Conservation (phyloP, 2,113 vertebrate species). For the Xiphias gladius region DNA sequence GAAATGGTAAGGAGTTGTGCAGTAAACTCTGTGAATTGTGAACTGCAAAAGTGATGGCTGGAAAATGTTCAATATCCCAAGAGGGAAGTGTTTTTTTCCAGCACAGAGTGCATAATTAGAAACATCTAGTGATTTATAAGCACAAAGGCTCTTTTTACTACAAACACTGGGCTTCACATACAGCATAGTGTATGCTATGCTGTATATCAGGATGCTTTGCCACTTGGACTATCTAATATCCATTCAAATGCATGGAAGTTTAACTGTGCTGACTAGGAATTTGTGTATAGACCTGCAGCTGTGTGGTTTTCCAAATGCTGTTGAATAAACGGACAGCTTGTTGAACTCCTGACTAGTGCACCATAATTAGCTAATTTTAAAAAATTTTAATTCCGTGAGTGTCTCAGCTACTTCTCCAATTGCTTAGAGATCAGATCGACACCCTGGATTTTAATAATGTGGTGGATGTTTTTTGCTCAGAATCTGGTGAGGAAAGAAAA, state of each 20-base stretch:
- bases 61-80: constrained; percentile 58
- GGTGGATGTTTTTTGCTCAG: not conserved
- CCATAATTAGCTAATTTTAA: not conserved
- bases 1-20: constrained; percentile 32
- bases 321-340: not conserved
- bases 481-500: not conserved
- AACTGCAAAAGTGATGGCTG: constrained; percentile 42
- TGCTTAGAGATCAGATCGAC: not conserved
- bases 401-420: not conserved
- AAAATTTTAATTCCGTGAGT: constrained; percentile 8
- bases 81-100: constrained; percentile 35
- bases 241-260: constrained; percentile 10
- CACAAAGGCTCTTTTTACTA: constrained; percentile 27
- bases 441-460: not conserved
- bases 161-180: constrained; percentile 25
- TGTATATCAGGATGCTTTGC: constrained; percentile 22
- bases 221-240: not conserved
- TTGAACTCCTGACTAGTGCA: not conserved
- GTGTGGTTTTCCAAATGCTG: not conserved
- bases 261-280: not conserved
- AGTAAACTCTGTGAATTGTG: constrained; percentile 33
- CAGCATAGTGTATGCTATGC: constrained; percentile 2
- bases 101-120: constrained; percentile 35
- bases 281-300: not conserved
- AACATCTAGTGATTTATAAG: constrained; percentile 44